Base-by-base conservation (phyloP, 2,113 vertebrate genomes). In the Lampris incognitus region DNA sequence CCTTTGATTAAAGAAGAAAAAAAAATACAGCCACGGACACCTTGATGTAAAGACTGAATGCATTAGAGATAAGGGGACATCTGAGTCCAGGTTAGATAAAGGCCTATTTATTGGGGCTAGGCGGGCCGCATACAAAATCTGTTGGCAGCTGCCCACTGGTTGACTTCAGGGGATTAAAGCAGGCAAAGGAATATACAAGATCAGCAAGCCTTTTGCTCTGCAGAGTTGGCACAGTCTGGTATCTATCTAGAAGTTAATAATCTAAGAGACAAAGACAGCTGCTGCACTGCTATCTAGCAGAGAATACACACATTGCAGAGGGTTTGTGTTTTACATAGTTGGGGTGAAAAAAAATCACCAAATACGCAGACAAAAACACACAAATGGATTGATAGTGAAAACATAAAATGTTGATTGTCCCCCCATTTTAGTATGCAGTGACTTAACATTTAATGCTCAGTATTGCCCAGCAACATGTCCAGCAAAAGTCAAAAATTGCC, bases 81-180 rank as follows among this genome's bases (percentile, higher is more conserved):
- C 76, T 7, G 79, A 84, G 81, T 82, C 78, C 80, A 82, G 85
- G 87, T 81, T 83, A 87, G 74, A 86, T 83, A 89, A 91, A 87
- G 87, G 83, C 60, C 85, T 78, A 75, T 89, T 89, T 91, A 81
- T 69, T 83, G 67, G 46, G 69, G 39, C 76, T 69, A 62, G 80
- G 89, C 86, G 76, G 83, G 69, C 66, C 24, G 48, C 68, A 68
- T 82, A 82, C 69, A 36, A 85, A 85, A 88, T 88, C 83, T 74
- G 81, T 78, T 88, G 89, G 88, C 88, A 87, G 87, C 82, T 75
- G 78, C 76, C 73, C 78, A 78, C 66, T 49, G 52, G 75, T 72
- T 78, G 76, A 91, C 85, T 87, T 85, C 85, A 85, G 90, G 81
- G 85, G 91, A 92, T 91, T 90, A 89, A 24, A 67, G 56, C 37